These are phyloP conservation scores for Bradynema listronoti DNA, from an alignment of 1,140 invertebrate genomes.

Conservation along the genomic window DNA sequence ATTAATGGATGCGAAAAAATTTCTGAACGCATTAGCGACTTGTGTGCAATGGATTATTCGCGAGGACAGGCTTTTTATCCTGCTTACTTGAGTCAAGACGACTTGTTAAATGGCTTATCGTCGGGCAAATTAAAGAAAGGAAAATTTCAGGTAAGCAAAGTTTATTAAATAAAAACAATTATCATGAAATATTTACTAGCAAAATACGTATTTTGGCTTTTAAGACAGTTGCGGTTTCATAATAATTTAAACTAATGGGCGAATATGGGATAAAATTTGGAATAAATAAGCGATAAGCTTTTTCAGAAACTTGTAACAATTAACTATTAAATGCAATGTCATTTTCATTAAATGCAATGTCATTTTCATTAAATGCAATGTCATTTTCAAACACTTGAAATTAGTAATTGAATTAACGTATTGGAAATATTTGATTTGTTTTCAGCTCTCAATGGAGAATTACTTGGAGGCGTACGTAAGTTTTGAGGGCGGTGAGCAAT, in stretches of 20 bases:
- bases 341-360: conserved; percentile 10
- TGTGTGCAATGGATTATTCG: conserved; percentile 25
- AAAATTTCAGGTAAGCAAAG: conserved; percentile 26
- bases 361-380: conserved; percentile 1
- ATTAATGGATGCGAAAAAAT: conserved; percentile 15
- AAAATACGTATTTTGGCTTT: no score
- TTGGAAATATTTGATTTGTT: neutral
- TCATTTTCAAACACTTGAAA: no score
- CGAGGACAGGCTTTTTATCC: conserved; percentile 26
- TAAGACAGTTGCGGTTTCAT: no score
- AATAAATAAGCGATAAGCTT: no score
- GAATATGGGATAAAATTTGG: no score
- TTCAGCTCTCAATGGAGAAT: conserved; percentile 40
- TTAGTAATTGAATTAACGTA: no score
- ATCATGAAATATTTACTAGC: neutral
- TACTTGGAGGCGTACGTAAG: conserved; percentile 37
- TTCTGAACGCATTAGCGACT: conserved; percentile 27
- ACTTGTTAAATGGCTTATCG: conserved; percentile 34
- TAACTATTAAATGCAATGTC: conserved; percentile 2
- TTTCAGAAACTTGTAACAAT: no score
- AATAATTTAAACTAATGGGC: no score
- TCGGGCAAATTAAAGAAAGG: conserved; percentile 40
- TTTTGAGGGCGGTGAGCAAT: conserved; percentile 26
- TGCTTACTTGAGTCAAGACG: conserved; percentile 33
- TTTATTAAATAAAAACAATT: neutral